Percentiles rank a stretch among this genome's conserved stretches.
phyloP scores from a whole-genome alignment of 2,888 invertebrate species.

The Ommatoiulus sabulosus region DNA sequence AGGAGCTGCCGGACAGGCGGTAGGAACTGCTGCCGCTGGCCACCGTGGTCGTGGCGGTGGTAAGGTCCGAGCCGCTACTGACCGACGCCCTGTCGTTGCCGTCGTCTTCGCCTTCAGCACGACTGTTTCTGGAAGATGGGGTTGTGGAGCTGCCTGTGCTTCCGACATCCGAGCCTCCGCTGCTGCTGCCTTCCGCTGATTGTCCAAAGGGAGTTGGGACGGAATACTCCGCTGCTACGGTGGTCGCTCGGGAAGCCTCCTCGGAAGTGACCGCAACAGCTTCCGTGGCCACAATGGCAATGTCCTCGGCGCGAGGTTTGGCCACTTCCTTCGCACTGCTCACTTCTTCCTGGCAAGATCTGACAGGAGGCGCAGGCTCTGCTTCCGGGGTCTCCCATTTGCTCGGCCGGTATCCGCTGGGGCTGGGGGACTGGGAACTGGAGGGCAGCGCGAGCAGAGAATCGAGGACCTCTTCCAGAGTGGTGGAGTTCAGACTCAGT shows the following conservation, averaged over 20 bases:
- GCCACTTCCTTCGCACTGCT: neutral
- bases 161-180: neutral
- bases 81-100: neutral
- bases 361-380: neutral
- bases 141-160: neutral
- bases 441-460: slow-evolving; percentile 89
- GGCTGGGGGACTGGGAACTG: slow-evolving; percentile 79
- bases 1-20: slow-evolving; percentile 28
- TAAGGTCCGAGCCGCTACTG: slow-evolving; percentile 51
- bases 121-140: neutral
- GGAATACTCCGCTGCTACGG: neutral
- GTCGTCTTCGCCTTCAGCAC: neutral
- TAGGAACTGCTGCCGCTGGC: slow-evolving; percentile 18
- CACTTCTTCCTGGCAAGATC: neutral
- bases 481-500: slow-evolving; percentile 69
- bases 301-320: neutral
- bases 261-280: neutral
- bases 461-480: slow-evolving; percentile 93
- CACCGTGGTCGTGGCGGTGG: slow-evolving; percentile 49
- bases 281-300: neutral
- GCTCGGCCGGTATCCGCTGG: slow-evolving; percentile 49
- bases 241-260: neutral
- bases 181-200: slow-evolving; percentile 45
- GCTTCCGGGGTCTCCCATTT: slow-evolving; percentile 50
- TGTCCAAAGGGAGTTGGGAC: neutral